Conservation (phyloP, 1,140 invertebrate species). For the Matsumurasca onukii region DNA sequence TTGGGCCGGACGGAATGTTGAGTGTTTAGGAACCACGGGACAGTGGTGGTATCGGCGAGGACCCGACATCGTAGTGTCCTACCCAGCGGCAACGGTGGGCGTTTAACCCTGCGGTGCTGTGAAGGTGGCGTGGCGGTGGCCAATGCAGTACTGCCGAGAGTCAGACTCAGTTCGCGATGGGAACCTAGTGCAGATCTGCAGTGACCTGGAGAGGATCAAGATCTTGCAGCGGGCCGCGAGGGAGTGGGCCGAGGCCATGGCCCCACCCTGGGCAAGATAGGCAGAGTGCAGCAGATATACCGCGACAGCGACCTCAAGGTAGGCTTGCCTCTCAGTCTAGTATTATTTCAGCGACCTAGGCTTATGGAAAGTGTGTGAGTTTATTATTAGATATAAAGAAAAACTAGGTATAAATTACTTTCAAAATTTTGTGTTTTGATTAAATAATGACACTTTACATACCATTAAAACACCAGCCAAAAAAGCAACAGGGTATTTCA, state of each 20-base stretch:
- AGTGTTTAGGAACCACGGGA: constrained; percentile 93
- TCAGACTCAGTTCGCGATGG: constrained; percentile 74
- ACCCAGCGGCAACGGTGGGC: constrained; percentile 99
- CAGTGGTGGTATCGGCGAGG: constrained; percentile 96
- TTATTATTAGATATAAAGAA: too few species aligned
- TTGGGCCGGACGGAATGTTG: constrained; percentile 98
- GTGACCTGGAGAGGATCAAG: constrained; percentile 91
- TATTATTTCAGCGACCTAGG: too few species aligned
- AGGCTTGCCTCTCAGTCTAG: too few species aligned
- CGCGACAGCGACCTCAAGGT: constrained; percentile 97
- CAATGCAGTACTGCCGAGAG: constrained; percentile 39
- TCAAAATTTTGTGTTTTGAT: too few species aligned
- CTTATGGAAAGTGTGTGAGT: too few species aligned
- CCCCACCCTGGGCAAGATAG: constrained; percentile 94
- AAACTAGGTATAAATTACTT: too few species aligned
- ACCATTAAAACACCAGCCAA: too few species aligned
- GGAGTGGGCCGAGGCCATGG: constrained; percentile 96
- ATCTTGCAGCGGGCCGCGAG: constrained; percentile 90
- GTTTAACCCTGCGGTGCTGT: constrained; percentile 91
- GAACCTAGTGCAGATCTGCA: constrained; percentile 95
- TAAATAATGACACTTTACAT: too few species aligned
- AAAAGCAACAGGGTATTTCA: too few species aligned
- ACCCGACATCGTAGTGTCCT: constrained; percentile 96
- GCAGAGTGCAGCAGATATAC: constrained; percentile 95
- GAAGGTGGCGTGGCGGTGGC: constrained; percentile 51